phyloP scores from a whole-genome alignment of 2,113 vertebrate species.

The Sakesphorus luctuosus region DNA sequence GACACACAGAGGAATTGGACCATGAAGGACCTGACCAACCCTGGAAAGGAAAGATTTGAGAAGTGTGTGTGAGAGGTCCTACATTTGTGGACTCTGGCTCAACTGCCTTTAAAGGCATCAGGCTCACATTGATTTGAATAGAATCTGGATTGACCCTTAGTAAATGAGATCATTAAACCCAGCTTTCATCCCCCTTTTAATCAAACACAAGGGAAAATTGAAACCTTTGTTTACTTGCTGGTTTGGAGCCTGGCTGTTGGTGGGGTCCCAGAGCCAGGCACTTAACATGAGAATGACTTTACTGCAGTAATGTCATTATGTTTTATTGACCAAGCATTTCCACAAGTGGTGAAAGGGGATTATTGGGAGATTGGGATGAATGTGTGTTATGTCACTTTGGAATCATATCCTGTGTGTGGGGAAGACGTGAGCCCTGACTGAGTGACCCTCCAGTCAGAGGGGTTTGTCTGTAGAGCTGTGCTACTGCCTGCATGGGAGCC shows the following conservation, averaged over 20 bases:
- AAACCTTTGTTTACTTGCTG: not conserved
- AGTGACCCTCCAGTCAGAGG: not conserved
- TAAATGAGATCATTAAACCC: not conserved
- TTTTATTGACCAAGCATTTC: slow-evolving; percentile 45
- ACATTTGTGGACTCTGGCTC: not conserved
- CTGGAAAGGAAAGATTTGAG: not conserved
- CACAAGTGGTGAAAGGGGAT: slow-evolving; percentile 34
- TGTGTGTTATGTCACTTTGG: slow-evolving; percentile 17
- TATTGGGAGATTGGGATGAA: slow-evolving; percentile 17
- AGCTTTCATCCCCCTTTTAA: not conserved
- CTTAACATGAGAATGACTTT: slow-evolving; percentile 37
- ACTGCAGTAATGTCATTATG: not conserved
- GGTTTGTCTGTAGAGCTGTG: not conserved
- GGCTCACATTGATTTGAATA: not conserved
- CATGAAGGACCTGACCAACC: not conserved
- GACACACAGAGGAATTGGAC: not conserved
- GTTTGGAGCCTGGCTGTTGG: not conserved
- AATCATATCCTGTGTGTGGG: not conserved
- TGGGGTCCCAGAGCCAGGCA: not conserved
- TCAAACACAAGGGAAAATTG: not conserved
- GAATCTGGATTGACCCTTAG: not conserved
- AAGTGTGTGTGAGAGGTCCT: not conserved
- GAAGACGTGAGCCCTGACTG: not conserved
- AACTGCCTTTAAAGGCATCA: not conserved
- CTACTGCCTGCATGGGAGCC: not conserved